Conservation (phyloP, 2,113 vertebrate genomes). For the Rhipidura dahli region DNA sequence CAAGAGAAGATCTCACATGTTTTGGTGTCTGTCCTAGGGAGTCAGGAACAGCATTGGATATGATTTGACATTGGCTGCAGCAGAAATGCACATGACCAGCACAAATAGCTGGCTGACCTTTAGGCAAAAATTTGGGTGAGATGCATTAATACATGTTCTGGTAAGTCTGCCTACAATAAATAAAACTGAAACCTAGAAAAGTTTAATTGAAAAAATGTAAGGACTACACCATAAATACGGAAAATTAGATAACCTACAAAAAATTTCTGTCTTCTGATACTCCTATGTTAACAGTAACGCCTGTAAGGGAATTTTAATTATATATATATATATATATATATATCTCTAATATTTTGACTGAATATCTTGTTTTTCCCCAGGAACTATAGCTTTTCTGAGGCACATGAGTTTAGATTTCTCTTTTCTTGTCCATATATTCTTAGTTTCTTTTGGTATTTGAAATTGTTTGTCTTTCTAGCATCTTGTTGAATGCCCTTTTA, state of each 20-base stretch:
- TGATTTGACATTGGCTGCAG: neutral
- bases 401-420: neutral
- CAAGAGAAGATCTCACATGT: neutral
- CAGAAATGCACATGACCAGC: neutral
- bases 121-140: neutral
- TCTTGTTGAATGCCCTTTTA: neutral
- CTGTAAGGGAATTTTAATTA: neutral
- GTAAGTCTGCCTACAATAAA: neutral
- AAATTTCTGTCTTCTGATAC: neutral
- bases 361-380: neutral
- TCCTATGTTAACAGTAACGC: neutral
- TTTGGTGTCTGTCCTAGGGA: neutral
- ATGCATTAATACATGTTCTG: neutral
- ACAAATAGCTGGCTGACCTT: neutral
- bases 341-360: neutral
- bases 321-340: neutral
- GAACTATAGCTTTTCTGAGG: neutral
- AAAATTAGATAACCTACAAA: neutral
- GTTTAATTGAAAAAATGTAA: neutral
- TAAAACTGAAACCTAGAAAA: neutral
- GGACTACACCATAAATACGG: rapidly evolving
- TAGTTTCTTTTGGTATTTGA: neutral
- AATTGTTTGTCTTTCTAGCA: neutral
- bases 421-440: neutral
- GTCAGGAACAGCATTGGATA: neutral